phyloP scores from a whole-genome alignment of 2,797 vertebrate species.

The Paguma larvata region DNA sequence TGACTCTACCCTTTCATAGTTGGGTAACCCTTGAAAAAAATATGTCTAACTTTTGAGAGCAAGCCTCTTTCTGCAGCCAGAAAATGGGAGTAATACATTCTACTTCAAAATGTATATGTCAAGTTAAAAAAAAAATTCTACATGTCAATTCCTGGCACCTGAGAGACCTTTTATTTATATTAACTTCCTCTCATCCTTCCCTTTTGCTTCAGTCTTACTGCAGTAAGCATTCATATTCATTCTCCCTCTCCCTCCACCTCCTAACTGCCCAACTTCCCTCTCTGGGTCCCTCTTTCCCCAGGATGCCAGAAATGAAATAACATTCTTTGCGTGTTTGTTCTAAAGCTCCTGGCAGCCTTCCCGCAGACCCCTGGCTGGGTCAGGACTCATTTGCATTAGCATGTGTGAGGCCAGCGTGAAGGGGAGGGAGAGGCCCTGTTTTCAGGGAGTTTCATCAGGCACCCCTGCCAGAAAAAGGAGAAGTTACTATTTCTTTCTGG shows the following conservation, averaged over 20 bases:
- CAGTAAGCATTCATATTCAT: conserved; percentile 15
- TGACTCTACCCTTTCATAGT: neutral
- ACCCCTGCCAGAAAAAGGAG: conserved; percentile 36
- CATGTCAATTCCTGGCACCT: neutral
- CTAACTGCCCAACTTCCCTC: conserved; percentile 74
- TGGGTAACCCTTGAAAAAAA: neutral
- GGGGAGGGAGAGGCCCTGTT: conserved; percentile 75
- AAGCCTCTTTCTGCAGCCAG: neutral
- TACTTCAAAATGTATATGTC: neutral
- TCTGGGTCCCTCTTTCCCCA: conserved; percentile 77
- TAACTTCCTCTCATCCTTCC: neutral
- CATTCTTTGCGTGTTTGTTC: conserved; percentile 83
- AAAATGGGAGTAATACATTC: neutral
- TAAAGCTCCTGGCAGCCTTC: conserved; percentile 74
- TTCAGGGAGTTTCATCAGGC: conserved; percentile 63
- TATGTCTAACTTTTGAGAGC: neutral
- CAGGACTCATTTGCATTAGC: conserved; percentile 77
- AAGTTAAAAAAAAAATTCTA: neutral
- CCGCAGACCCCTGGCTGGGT: conserved; percentile 78
- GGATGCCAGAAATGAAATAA: conserved; percentile 82
- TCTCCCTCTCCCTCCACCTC: neutral
- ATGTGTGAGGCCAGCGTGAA: conserved; percentile 72
- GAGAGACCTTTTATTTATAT: neutral
- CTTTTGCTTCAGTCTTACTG: neutral
- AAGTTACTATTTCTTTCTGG: conserved; percentile 78